phyloP scores from a whole-genome alignment of 2,888 invertebrate genomes.

The Agonopterix heracliana region DNA sequence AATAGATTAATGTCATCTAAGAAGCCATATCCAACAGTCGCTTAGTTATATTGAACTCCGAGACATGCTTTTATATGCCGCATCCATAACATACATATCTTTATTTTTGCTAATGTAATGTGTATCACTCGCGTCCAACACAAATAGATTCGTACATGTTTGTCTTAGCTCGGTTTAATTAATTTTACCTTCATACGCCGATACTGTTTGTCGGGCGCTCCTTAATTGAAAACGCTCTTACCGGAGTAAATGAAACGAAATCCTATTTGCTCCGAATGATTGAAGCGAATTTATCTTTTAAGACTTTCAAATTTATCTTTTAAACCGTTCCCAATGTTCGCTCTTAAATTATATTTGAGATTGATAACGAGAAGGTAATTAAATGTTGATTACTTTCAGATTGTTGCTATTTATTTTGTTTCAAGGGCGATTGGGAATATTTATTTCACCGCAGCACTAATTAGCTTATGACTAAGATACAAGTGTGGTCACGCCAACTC shows the following conservation, averaged over 20 bases:
- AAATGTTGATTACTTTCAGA: slow-evolving; percentile 63
- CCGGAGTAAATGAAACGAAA: slow-evolving; percentile 71
- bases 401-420: slow-evolving; percentile 66
- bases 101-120: not conserved
- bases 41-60: no score
- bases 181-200: slow-evolving; percentile 76
- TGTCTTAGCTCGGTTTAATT: slow-evolving; percentile 73
- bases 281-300: slow-evolving; percentile 72
- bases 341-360: slow-evolving; percentile 42
- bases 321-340: slow-evolving; percentile 46
- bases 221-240: slow-evolving; percentile 75
- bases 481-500: no score
- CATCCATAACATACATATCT: not conserved
- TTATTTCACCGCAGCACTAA: slow-evolving; percentile 47
- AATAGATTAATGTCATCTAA: no score
- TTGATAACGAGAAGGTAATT: slow-evolving; percentile 48
- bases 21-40: no score
- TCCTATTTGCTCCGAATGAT: slow-evolving; percentile 73
- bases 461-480: slow-evolving; percentile 20
- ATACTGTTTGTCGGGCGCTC: slow-evolving; percentile 71
- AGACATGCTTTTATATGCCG: not conserved
- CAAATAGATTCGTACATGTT: slow-evolving; percentile 70
- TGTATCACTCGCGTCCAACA: slow-evolving; percentile 36
- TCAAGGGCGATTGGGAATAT: slow-evolving; percentile 52
- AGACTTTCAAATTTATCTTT: slow-evolving; percentile 68